Conservation (phyloP, 2,797 vertebrate genomes). For the Peromyscus nudipes region DNA sequence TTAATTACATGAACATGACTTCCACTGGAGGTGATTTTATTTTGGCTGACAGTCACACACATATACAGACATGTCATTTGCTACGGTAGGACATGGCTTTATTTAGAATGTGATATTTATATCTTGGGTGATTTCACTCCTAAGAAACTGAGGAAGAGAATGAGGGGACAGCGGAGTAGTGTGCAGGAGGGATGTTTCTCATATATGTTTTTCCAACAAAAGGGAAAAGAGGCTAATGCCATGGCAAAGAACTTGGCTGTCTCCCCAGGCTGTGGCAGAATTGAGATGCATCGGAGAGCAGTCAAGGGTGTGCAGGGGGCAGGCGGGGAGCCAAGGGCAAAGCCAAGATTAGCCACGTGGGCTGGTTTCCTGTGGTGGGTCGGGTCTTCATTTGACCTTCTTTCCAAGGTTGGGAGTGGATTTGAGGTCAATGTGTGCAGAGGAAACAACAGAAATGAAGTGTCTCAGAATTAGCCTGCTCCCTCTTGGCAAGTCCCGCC, state of each 20-base stretch:
- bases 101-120: slow-evolving; percentile 89
- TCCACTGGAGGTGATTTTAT: slow-evolving; percentile 87
- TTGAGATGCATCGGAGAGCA: not conserved
- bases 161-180: slow-evolving; percentile 68
- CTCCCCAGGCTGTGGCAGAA: not conserved
- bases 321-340: no score
- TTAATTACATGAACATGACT: slow-evolving; percentile 87
- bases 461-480: not conserved
- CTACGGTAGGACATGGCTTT: slow-evolving; percentile 84
- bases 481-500: no score
- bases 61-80: slow-evolving; percentile 83
- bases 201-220: not conserved
- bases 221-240: not conserved
- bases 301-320: fast-evolving
- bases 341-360: no score
- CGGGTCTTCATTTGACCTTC: not conserved
- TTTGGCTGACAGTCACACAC: slow-evolving; percentile 87
- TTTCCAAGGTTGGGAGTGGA: not conserved
- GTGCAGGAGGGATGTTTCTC: slow-evolving; percentile 22
- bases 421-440: not conserved
- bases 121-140: slow-evolving; percentile 87
- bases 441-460: fast-evolving
- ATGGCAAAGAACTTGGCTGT: not conserved
- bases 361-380: fast-evolving
- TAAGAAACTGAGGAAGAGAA: slow-evolving; percentile 78